Evolutionary conservation across 2,797 vertebrate genomes (phyloP).

Genomic region (Myotis planiceps): DNA sequence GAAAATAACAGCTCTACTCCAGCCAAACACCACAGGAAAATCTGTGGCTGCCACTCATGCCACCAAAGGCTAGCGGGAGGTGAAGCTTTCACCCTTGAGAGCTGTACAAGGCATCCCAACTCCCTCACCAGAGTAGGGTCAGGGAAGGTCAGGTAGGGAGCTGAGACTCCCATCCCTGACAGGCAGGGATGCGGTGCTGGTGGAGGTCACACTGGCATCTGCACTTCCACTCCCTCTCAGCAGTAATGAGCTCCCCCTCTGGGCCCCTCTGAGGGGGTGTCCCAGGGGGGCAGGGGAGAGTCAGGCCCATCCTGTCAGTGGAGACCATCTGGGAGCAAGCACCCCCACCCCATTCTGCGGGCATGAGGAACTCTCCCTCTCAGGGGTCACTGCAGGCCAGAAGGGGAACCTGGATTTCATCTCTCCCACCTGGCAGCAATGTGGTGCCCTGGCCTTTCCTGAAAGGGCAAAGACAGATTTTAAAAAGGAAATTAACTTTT

Average conservation of each 20-base stretch:
- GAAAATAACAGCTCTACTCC: neutral
- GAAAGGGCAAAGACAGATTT: neutral
- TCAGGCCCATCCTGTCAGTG: neutral
- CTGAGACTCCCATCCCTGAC: neutral
- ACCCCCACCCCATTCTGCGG: neutral
- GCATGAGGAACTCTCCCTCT: neutral
- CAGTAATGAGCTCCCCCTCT: neutral
- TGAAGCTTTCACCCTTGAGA: fast-evolving
- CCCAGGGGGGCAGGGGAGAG: neutral
- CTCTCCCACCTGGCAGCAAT: neutral
- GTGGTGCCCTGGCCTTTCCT: neutral
- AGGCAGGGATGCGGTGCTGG: neutral
- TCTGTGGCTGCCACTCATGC: fast-evolving
- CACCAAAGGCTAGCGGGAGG: neutral
- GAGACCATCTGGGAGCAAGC: neutral
- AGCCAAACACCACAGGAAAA: neutral
- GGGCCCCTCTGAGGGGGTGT: neutral
- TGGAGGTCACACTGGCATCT: neutral
- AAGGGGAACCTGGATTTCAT: neutral
- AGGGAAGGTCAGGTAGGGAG: neutral
- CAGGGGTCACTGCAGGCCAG: neutral
- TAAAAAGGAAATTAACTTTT: neutral
- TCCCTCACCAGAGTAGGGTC: neutral
- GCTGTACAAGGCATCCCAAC: neutral
- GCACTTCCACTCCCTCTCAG: fast-evolving